These are phyloP conservation scores for Dicentrarchus labrax DNA, from an alignment of 2,113 vertebrate species.

Conservation along the genomic window DNA sequence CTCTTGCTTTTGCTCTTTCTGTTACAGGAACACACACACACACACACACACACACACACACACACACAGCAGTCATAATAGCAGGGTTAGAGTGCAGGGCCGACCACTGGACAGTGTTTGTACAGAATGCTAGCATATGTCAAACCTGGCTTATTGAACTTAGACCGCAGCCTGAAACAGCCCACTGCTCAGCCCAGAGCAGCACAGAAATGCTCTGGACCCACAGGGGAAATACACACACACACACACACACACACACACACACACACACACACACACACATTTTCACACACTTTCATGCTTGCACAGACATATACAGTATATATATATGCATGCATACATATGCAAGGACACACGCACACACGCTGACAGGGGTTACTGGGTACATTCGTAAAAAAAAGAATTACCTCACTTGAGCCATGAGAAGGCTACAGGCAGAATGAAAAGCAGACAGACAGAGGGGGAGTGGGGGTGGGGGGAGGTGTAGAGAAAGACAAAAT, in stretches of 20 bases:
- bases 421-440: conserved; percentile 76
- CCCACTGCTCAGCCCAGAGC: conserved; percentile 58
- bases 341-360: conserved; percentile 41
- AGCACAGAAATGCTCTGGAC: conserved; percentile 27
- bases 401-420: conserved; percentile 81
- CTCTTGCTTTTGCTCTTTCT: conserved; percentile 39
- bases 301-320: conserved; percentile 46
- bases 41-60: conserved; percentile 39
- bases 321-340: conserved; percentile 26
- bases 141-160: conserved; percentile 76
- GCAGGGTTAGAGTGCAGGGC: conserved; percentile 65
- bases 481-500: conserved; percentile 39
- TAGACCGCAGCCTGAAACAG: conserved; percentile 78
- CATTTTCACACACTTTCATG: conserved; percentile 29
- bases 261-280: conserved; percentile 17
- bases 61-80: conserved; percentile 64
- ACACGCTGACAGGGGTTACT: conserved; percentile 67
- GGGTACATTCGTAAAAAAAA: conserved; percentile 75
- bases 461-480: too few species aligned
- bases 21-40: conserved; percentile 40
- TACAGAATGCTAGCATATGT: conserved; percentile 80
- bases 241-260: conserved; percentile 21
- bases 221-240: conserved; percentile 44
- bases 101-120: conserved; percentile 74
- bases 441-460: conserved; percentile 78